Evolutionary conservation across 2,113 vertebrate genomes (phyloP).

Genomic region (Elanus axillaris): DNA sequence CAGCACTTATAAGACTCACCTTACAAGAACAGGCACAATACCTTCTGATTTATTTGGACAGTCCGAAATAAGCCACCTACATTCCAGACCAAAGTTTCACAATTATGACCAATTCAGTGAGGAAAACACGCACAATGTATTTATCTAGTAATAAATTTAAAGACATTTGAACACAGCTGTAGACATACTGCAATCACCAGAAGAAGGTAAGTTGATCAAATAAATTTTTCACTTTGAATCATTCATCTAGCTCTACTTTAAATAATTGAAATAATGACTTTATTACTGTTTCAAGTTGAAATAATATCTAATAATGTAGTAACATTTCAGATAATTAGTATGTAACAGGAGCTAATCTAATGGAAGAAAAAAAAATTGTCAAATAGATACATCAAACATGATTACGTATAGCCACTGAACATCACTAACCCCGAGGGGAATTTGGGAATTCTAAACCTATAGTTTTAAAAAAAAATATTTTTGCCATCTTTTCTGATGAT

Average conservation of each 20-base stretch:
- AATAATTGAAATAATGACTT: constrained; percentile 55
- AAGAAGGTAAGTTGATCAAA: not conserved
- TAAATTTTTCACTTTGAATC: not conserved
- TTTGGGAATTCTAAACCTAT: not conserved
- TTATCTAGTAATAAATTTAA: not conserved
- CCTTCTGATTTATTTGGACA: not conserved
- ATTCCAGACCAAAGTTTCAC: not conserved
- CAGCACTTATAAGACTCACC: not conserved
- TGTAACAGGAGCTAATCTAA: constrained; percentile 50
- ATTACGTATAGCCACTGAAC: not conserved
- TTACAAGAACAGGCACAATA: not conserved
- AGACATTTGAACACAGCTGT: not conserved
- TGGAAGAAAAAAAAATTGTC: not conserved
- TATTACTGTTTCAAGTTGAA: constrained; percentile 47
- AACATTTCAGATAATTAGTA: constrained; percentile 35
- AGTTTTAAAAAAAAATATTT: not conserved
- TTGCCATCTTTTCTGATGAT: not conserved
- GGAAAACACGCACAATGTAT: not conserved
- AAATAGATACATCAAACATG: not conserved
- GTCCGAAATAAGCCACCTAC: not conserved
- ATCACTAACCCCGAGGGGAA: not conserved
- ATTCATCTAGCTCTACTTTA: not conserved
- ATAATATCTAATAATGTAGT: constrained; percentile 43
- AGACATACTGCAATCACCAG: not conserved
- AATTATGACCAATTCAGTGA: not conserved